Conservation (phyloP, 2,888 invertebrate genomes). For the Stenodema calcarata region DNA sequence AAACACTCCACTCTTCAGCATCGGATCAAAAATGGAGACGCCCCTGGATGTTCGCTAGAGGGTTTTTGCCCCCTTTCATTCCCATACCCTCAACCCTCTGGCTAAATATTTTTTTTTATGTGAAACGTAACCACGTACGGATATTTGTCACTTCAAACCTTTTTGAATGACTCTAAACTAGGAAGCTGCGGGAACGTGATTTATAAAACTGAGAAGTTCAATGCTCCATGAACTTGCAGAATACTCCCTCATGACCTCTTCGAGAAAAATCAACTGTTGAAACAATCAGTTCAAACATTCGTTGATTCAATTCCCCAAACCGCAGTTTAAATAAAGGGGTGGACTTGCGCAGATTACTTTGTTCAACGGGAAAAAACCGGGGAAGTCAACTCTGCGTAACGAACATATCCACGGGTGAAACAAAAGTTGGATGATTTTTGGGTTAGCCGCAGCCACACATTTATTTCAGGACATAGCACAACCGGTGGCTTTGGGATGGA, state of each 20-base stretch:
- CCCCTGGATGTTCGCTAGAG: background rate
- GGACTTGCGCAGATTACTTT: background rate
- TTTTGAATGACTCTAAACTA: background rate
- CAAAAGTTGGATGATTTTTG: no score
- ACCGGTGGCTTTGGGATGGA: no score
- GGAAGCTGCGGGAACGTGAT: background rate
- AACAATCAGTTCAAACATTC: no score
- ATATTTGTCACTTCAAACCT: slow-evolving; percentile 9
- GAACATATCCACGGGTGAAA: background rate
- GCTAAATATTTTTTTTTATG: slow-evolving; percentile 1
- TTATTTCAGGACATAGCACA: no score
- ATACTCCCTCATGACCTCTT: background rate
- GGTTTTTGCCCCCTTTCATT: background rate
- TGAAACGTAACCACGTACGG: background rate
- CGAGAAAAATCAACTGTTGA: background rate
- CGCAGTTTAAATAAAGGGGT: background rate
- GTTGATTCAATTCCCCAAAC: background rate
- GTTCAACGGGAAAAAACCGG: background rate
- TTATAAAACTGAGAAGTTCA: background rate
- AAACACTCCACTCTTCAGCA: slow-evolving; percentile 7
- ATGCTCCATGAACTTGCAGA: background rate
- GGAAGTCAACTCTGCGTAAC: background rate
- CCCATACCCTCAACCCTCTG: background rate
- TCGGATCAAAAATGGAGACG: background rate
- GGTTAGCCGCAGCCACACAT: no score